Evolutionary conservation across 2,113 vertebrate genomes (phyloP), one percentile per base, ranked within the genome.

Genomic region (Kryptolebias marmoratus): DNA sequence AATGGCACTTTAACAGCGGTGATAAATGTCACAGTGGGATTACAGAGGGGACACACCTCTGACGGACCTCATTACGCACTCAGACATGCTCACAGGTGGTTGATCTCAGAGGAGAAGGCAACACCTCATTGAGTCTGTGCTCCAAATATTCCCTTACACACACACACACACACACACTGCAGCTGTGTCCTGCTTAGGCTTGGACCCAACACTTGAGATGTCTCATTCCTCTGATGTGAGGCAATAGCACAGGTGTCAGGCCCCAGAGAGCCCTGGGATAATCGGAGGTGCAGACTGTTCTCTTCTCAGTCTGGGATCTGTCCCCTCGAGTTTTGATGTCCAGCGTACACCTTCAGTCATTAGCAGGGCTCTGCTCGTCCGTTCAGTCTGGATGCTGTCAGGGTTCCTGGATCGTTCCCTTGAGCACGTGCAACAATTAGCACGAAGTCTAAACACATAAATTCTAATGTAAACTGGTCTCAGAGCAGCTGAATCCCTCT

Each of bases 161-260:
- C 73, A 44, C 57, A 62, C 30, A 53, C 49, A 68, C 12, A 77
- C 80, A 56, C 70, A 71, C 63, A 70, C 72, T 71, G 78, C 91
- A 91, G 90, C 89, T 93, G 91, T 71, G 82, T 89, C 82, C 85
- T 87, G 90, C 87, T 86, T 64, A 68, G 77, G 80, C 64, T 88
- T 58, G 72, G 71, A 73, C 75, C 49, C 9, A 52, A 79, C 80
- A 62, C 75, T 57, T 27, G 64, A 79, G 75, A 85, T 45, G 22
- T 81, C 59, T 88, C 88, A 87, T 92, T 91, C 88, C 75, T 86
- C 69, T 57, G 54, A 68, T 48, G 53, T 93, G 90, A 92, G 83
- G 86, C 77, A 91, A 93, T 80, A 47, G 60, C 73, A 57, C 90
- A 93, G 91, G 91, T 93, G 91, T 90, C 65, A 1, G 69, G 75